Evolutionary conservation across 2,797 vertebrate species (phyloP).

Genomic region (Psittacula echo): DNA sequence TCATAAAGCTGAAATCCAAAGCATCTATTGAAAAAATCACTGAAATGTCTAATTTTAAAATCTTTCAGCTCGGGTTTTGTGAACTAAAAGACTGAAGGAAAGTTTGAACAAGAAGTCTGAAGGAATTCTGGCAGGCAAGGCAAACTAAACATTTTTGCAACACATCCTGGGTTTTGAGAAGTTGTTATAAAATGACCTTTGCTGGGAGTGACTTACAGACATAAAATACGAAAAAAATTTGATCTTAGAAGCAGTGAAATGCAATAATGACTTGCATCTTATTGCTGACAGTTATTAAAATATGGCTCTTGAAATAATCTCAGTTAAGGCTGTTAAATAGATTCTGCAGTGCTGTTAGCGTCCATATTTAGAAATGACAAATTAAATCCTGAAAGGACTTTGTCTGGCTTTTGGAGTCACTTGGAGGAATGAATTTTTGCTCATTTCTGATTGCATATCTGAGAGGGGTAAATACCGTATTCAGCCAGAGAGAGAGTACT

Average conservation of each 20-base stretch:
- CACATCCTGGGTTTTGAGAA: background rate
- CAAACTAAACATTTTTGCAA: slow-evolving; percentile 18
- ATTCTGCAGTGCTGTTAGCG: background rate
- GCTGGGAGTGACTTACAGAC: background rate
- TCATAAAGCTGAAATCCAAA: slow-evolving; percentile 24
- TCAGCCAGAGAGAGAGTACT: background rate
- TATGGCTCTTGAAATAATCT: slow-evolving; percentile 17
- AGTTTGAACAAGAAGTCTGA: slow-evolving; percentile 9
- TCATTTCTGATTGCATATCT: background rate
- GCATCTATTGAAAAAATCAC: background rate
- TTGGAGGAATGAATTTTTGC: background rate
- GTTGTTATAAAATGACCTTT: slow-evolving; percentile 6
- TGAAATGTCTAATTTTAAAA: slow-evolving; percentile 6
- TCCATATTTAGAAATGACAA: background rate
- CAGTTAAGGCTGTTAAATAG: background rate
- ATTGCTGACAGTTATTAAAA: background rate
- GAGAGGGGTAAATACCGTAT: background rate
- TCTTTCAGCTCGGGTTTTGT: background rate
- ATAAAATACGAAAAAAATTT: background rate
- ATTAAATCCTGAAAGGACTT: background rate
- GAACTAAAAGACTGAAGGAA: background rate
- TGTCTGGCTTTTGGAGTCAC: background rate
- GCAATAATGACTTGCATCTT: background rate
- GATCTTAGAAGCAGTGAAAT: slow-evolving; percentile 16
- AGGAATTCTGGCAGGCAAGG: slow-evolving; percentile 31